Evolutionary conservation across 2,797 vertebrate species (phyloP).

Genomic region (Phalloptychus januarius): DNA sequence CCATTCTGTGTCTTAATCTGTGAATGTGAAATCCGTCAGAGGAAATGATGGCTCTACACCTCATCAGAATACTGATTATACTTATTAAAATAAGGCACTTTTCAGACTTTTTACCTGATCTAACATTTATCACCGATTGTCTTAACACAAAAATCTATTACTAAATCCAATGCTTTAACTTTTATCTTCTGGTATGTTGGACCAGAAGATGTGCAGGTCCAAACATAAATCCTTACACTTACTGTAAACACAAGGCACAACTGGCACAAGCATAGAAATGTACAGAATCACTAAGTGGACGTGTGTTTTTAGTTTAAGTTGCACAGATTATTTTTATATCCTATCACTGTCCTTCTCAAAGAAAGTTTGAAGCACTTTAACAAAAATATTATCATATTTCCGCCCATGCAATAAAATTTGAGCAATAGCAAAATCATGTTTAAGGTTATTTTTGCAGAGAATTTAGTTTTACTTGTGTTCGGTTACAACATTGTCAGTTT

Average conservation of each 20-base stretch:
- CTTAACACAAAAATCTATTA: slow-evolving; percentile 1
- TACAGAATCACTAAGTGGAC: slow-evolving; percentile 26
- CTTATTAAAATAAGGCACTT: not conserved
- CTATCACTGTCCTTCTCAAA: slow-evolving; percentile 38
- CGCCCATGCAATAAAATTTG: slow-evolving; percentile 17
- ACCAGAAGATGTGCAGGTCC: not conserved
- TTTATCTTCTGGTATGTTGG: too few species aligned
- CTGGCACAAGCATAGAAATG: slow-evolving; percentile 28
- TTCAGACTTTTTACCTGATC: not conserved
- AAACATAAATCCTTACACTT: not conserved
- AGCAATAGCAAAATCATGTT: slow-evolving; percentile 31
- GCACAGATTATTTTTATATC: slow-evolving; percentile 39
- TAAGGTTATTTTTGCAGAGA: slow-evolving; percentile 19
- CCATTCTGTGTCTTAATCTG: slow-evolving; percentile 39
- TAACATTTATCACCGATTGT: not conserved
- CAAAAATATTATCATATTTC: slow-evolving; percentile 18
- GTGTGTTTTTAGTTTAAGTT: slow-evolving; percentile 43
- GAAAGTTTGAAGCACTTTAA: slow-evolving; percentile 69
- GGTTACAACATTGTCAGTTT: slow-evolving; percentile 3
- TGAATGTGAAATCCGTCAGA: slow-evolving; percentile 36
- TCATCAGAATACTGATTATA: not conserved
- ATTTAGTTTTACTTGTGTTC: slow-evolving; percentile 8
- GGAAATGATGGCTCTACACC: slow-evolving; percentile 33
- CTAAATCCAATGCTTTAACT: not conserved
- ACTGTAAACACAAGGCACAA: not conserved